These are phyloP conservation scores for Leucoraja ocellata DNA, from an alignment of 2,797 vertebrate genomes.

Conservation along the genomic window DNA sequence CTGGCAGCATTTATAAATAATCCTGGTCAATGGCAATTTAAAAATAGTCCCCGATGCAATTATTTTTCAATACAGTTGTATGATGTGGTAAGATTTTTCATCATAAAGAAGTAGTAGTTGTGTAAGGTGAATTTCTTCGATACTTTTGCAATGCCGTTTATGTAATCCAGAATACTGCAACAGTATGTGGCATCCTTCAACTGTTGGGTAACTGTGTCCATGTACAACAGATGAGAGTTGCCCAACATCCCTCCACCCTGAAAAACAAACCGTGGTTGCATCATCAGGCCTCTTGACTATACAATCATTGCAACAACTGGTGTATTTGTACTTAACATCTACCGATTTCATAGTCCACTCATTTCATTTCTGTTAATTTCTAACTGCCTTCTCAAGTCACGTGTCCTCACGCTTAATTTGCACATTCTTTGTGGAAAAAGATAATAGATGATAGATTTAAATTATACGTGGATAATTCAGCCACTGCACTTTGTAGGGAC, in stretches of 20 bases:
- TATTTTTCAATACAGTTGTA: conserved; percentile 33
- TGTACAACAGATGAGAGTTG: conserved; percentile 13
- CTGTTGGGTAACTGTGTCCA: conserved; percentile 25
- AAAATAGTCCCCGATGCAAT: background rate
- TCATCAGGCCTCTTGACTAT: conserved; percentile 14
- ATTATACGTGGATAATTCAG: background rate
- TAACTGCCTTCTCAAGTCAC: background rate
- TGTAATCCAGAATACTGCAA: conserved; percentile 34
- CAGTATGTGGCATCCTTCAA: conserved; percentile 10
- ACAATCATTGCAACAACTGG: conserved; percentile 36
- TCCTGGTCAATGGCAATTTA: background rate
- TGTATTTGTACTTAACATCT: conserved; percentile 36
- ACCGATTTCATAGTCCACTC: conserved; percentile 26
- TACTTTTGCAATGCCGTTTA: conserved; percentile 33
- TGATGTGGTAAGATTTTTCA: conserved; percentile 15
- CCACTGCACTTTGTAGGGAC: background rate
- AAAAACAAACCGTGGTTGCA: conserved; percentile 23
- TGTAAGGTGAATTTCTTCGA: conserved; percentile 30
- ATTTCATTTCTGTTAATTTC: conserved; percentile 29
- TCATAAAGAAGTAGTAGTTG: conserved; percentile 12
- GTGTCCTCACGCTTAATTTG: background rate
- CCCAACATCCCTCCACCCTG: conserved; percentile 32
- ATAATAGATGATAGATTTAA: background rate
- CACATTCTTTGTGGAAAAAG: background rate
- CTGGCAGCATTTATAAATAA: conserved; percentile 23